A percentile compares a stretch with the other conserved stretches of the same genome.
Conservation (phyloP, 2,113 vertebrate species). For the Chascanopsetta lugubris region DNA sequence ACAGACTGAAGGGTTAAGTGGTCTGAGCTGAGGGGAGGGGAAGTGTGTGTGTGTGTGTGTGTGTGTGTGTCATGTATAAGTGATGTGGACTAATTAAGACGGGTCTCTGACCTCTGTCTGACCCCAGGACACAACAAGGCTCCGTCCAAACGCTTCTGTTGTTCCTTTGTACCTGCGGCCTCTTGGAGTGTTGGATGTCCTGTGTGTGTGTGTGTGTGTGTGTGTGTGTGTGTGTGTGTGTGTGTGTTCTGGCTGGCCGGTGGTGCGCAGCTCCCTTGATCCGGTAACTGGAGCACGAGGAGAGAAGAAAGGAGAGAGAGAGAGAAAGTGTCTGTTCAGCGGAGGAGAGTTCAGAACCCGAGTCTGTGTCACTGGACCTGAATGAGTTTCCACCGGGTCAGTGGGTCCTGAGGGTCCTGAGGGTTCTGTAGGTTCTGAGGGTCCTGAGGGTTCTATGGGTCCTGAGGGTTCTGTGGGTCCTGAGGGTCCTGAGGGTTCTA, state of each 20-base stretch:
- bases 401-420: too few relatives aligned
- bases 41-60: constrained; percentile 14
- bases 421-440: too few relatives aligned
- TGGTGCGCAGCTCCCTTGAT: constrained; percentile 69
- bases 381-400: constrained; percentile 90
- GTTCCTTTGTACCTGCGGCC: constrained; percentile 74
- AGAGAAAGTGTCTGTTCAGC: constrained; percentile 61
- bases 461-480: too few relatives aligned
- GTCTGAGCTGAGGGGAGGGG: not conserved
- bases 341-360: constrained; percentile 57
- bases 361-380: constrained; percentile 86
- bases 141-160: constrained; percentile 84
- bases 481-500: too few relatives aligned
- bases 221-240: constrained; percentile 49
- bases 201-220: constrained; percentile 51
- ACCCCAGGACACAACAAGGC: constrained; percentile 86
- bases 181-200: constrained; percentile 85
- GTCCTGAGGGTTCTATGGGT: too few relatives aligned
- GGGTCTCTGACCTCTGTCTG: constrained; percentile 82
- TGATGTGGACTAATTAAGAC: constrained; percentile 93
- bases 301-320: constrained; percentile 74
- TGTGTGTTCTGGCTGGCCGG: constrained; percentile 75
- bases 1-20: constrained; percentile 21
- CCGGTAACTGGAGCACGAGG: constrained; percentile 86
- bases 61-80: constrained; percentile 81